Conservation (phyloP, 2,888 invertebrate species). For the Dioctria rufipes region DNA sequence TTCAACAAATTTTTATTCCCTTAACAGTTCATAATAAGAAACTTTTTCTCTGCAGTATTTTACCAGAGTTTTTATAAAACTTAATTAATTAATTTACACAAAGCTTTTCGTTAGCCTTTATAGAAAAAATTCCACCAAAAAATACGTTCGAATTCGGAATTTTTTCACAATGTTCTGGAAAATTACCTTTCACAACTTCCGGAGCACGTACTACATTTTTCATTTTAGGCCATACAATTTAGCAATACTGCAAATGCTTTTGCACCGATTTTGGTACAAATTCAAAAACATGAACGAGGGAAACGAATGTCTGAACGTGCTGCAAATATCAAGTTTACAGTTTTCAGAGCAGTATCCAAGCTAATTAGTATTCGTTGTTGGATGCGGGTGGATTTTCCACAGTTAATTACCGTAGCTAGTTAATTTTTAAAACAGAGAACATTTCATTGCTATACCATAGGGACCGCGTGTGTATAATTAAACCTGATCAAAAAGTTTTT, state of each 20-base stretch:
- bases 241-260: slow-evolving; percentile 12
- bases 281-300: slow-evolving; percentile 31
- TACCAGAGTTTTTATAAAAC: no score
- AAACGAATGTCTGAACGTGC: slow-evolving; percentile 44
- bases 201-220: slow-evolving; percentile 37
- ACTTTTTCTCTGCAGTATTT: no score
- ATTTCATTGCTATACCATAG: background rate
- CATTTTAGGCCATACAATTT: slow-evolving; percentile 48
- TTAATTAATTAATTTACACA: no score
- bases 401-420: slow-evolving; percentile 39
- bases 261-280: slow-evolving; percentile 37
- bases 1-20: no score
- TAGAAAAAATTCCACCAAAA: background rate
- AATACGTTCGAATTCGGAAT: background rate
- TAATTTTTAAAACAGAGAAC: slow-evolving; percentile 23
- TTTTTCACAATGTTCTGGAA: background rate
- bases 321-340: background rate
- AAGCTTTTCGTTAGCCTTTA: no score
- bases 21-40: no score
- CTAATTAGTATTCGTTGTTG: slow-evolving; percentile 33
- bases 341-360: background rate
- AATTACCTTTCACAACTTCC: background rate
- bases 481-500: background rate
- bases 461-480: background rate
- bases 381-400: slow-evolving; percentile 33